Conservation (phyloP, 2,797 vertebrate species). For the Tapera naevia region DNA sequence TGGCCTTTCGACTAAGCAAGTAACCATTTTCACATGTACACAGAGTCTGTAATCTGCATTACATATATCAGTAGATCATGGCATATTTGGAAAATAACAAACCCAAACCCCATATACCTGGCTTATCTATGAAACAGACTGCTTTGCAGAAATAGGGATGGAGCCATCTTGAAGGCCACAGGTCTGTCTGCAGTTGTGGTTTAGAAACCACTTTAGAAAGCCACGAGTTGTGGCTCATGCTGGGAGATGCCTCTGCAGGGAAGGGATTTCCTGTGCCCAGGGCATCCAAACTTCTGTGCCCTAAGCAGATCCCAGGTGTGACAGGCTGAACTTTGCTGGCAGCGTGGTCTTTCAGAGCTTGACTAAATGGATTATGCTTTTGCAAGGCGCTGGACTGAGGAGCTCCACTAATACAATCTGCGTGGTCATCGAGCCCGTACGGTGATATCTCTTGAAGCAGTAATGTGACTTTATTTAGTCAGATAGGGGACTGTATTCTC, state of each 20-base stretch:
- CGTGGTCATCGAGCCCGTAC: not conserved
- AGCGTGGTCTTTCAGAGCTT: not conserved
- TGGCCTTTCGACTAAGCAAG: too few species aligned
- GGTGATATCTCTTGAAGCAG: not conserved
- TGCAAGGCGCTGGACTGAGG: not conserved
- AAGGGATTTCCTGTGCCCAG: not conserved
- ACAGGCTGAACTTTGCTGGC: not conserved
- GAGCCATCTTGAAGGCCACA: not conserved
- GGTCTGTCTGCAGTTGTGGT: not conserved
- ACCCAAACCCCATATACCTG: too few species aligned
- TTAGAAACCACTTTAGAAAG: not conserved
- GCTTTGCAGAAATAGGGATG: not conserved
- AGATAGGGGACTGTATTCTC: constrained; percentile 20
- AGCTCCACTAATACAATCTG: not conserved
- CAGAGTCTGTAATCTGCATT: too few species aligned
- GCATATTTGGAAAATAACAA: too few species aligned
- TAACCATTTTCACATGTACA: too few species aligned
- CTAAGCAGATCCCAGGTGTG: not conserved
- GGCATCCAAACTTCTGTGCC: not conserved
- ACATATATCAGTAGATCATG: too few species aligned
- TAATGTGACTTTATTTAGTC: constrained; percentile 47
- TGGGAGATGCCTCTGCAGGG: not conserved
- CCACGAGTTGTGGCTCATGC: not conserved
- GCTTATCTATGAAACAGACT: not conserved
- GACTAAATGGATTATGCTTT: not conserved